phyloP scores from a whole-genome alignment of 2,797 vertebrate genomes.

The Nasua narica region DNA sequence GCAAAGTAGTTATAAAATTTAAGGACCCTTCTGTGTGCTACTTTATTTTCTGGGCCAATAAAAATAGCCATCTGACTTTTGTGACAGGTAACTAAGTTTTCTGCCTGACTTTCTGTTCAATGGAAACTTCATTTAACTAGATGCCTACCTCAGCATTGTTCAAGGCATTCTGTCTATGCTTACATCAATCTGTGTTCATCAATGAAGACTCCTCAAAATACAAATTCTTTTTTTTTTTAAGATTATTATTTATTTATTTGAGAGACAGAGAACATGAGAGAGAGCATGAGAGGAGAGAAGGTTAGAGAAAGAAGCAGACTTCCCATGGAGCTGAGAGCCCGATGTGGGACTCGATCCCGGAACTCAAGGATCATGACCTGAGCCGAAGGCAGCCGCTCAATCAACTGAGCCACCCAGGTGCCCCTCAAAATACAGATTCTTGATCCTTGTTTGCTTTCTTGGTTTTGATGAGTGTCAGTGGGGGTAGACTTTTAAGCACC shows the following conservation, averaged over 20 bases:
- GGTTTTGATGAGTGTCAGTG: background rate
- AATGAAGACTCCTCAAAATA: background rate
- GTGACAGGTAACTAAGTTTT: background rate
- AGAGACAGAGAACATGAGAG: too few relatives aligned
- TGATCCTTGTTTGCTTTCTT: constrained; percentile 21
- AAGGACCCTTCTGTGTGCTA: background rate
- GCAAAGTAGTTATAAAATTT: background rate
- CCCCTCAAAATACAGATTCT: background rate
- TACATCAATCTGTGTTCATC: background rate
- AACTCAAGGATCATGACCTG: too few relatives aligned
- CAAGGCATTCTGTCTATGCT: background rate
- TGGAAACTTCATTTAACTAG: constrained; percentile 6
- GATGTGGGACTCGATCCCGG: too few relatives aligned
- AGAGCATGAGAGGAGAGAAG: too few relatives aligned
- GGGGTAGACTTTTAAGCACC: constrained; percentile 35
- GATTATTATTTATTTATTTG: too few relatives aligned
- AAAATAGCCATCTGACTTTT: constrained; percentile 22
- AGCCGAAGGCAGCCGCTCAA: too few relatives aligned
- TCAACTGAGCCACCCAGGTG: too few relatives aligned
- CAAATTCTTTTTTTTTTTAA: too few relatives aligned
- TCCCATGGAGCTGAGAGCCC: too few relatives aligned
- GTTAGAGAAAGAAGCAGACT: too few relatives aligned
- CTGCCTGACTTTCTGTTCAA: background rate
- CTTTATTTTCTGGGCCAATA: background rate
- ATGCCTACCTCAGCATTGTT: background rate